Conservation (phyloP, 1,140 invertebrate species). For the Limonius californicus region DNA sequence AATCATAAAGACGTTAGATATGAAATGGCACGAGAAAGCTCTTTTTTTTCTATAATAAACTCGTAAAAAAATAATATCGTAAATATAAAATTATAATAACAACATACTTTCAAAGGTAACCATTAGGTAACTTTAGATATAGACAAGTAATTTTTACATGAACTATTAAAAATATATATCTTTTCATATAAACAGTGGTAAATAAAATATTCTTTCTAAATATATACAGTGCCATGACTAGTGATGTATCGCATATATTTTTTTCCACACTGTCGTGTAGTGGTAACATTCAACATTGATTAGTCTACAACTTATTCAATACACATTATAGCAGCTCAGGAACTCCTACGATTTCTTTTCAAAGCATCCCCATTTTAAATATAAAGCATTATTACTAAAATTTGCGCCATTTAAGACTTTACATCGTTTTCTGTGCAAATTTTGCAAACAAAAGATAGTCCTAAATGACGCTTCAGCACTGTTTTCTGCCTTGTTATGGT, state of each 20-base stretch:
- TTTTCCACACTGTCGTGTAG: constrained; percentile 32
- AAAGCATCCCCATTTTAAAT: too few relatives aligned
- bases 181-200: constrained; percentile 34
- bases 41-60: constrained; percentile 15
- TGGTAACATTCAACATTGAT: constrained; percentile 43
- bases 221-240: constrained; percentile 45
- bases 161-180: constrained; percentile 32
- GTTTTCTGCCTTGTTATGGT: neutral
- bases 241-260: constrained; percentile 40
- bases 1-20: constrained; percentile 13
- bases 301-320: constrained; percentile 33
- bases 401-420: too few relatives aligned
- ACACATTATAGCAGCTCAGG: constrained; percentile 22
- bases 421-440: too few relatives aligned
- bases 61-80: constrained; percentile 17
- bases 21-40: constrained; percentile 20
- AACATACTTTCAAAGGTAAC: constrained; percentile 10
- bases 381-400: too few relatives aligned
- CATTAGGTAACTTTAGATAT: constrained; percentile 23
- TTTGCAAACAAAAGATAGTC: too few relatives aligned
- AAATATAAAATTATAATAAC: constrained; percentile 11
- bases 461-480: constrained; percentile 8
- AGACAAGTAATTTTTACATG: constrained; percentile 22
- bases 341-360: neutral
- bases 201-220: constrained; percentile 39